Conservation (phyloP, 2,797 vertebrate genomes). For the Rachycentron canadum region DNA sequence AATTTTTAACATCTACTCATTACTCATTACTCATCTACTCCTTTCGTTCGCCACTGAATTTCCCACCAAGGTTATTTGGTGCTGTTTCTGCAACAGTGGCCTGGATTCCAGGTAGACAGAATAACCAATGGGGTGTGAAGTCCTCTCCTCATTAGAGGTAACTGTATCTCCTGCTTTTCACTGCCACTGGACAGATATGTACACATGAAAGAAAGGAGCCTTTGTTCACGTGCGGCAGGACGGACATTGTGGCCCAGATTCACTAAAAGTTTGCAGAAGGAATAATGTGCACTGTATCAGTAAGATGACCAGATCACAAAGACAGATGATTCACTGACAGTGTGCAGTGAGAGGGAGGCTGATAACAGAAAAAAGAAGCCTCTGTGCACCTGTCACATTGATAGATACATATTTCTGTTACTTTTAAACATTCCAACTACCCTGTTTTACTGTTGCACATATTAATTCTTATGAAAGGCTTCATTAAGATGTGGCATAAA, state of each 20-base stretch:
- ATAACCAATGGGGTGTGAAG: constrained; percentile 74
- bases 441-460: background rate
- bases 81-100: constrained; percentile 15
- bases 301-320: constrained; percentile 29
- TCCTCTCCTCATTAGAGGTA: constrained; percentile 67
- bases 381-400: background rate
- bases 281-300: constrained; percentile 33
- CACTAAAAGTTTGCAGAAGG: constrained; percentile 35
- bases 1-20: background rate
- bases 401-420: background rate
- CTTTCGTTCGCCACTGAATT: constrained; percentile 6
- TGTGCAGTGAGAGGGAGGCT: constrained; percentile 29
- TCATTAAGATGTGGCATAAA: background rate
- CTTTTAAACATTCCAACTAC: background rate
- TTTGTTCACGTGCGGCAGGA: constrained; percentile 59
- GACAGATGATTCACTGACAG: constrained; percentile 11
- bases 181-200: constrained; percentile 45
- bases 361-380: background rate
- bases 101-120: constrained; percentile 68
- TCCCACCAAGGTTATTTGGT: constrained; percentile 3
- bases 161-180: constrained; percentile 69
- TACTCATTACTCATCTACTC: background rate
- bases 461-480: background rate
- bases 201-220: constrained; percentile 60
- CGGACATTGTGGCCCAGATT: constrained; percentile 62